Percentiles rank a stretch among this genome's conserved stretches.
Evolutionary conservation across 2,888 invertebrate genomes (phyloP).

Genomic region (Drosophila meridionalis): DNA sequence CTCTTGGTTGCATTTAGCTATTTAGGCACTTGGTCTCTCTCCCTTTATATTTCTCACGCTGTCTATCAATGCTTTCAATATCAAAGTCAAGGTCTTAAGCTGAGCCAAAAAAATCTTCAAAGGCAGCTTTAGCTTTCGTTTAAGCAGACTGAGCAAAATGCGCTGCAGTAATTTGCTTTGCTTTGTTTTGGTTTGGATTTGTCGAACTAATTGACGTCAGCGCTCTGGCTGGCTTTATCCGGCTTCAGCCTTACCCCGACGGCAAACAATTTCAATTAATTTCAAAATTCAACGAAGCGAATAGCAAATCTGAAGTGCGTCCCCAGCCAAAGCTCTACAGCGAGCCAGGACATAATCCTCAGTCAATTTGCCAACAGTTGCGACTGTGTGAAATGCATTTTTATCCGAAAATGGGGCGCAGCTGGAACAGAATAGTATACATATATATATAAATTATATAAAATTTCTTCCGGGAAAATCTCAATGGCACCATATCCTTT

Average conservation of each 20-base stretch:
- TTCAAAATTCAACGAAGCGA: constrained; percentile 68
- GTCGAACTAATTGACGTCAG: constrained; percentile 67
- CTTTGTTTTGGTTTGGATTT: constrained; percentile 23
- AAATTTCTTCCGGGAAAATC: constrained; percentile 60
- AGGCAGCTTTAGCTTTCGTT: constrained; percentile 34
- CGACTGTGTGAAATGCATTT: constrained; percentile 52
- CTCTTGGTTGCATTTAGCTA: not conserved
- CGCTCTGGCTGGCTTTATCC: constrained; percentile 28
- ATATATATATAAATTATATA: constrained; percentile 1
- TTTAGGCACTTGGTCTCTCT: not conserved
- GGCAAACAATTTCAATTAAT: constrained; percentile 73
- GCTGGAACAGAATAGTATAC: not conserved
- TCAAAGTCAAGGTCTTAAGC: constrained; percentile 23
- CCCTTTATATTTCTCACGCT: not conserved
- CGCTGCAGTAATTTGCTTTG: constrained; percentile 17
- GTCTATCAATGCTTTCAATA: constrained; percentile 17
- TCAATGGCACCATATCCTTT: constrained; percentile 50
- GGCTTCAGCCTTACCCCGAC: constrained; percentile 34
- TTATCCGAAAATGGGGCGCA: constrained; percentile 11
- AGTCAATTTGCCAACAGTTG: constrained; percentile 29
- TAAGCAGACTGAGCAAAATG: constrained; percentile 7
- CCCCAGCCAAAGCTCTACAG: not conserved
- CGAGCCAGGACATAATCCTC: constrained; percentile 37
- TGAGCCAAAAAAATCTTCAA: constrained; percentile 37
- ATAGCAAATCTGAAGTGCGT: constrained; percentile 38